Percentiles rank a stretch among this genome's conserved stretches.
These are phyloP conservation scores for Megalopta genalis DNA, from an alignment of 1,140 invertebrate species.

Conservation along the genomic window DNA sequence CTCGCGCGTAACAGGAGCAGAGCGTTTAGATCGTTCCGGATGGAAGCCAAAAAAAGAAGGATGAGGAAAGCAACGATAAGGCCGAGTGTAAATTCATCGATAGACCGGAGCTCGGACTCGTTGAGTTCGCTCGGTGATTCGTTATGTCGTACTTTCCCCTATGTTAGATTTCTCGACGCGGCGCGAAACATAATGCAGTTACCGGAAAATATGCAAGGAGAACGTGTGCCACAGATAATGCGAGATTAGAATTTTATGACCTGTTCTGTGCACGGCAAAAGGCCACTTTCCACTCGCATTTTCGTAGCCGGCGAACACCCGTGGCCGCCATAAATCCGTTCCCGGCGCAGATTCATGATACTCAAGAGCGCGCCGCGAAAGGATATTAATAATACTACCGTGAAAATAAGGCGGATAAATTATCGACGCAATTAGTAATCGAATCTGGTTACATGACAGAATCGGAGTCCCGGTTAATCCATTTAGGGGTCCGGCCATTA, in stretches of 20 bases:
- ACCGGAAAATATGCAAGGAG: conserved; percentile 62
- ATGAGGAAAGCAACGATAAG: conserved; percentile 18
- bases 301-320: conserved; percentile 41
- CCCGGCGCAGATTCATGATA: neutral
- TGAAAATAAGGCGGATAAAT: conserved; percentile 26
- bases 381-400: conserved; percentile 32
- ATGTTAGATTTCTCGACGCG: conserved; percentile 47
- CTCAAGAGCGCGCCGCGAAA: neutral
- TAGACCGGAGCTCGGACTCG: neutral
- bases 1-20: neutral
- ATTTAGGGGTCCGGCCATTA: neutral
- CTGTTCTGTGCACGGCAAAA: conserved; percentile 52
- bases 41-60: neutral
- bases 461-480: conserved; percentile 8
- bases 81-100: conserved; percentile 46
- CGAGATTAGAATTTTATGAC: conserved; percentile 64
- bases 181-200: conserved; percentile 49
- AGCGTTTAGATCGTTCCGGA: neutral
- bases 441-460: conserved; percentile 38
- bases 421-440: conserved; percentile 37
- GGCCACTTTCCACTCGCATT: conserved; percentile 62
- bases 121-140: conserved; percentile 44
- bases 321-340: conserved; percentile 52
- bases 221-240: conserved; percentile 60
- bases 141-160: conserved; percentile 60